Evolutionary conservation across 2,113 vertebrate genomes (phyloP).

Genomic region (Nyctereutes procyonoides): DNA sequence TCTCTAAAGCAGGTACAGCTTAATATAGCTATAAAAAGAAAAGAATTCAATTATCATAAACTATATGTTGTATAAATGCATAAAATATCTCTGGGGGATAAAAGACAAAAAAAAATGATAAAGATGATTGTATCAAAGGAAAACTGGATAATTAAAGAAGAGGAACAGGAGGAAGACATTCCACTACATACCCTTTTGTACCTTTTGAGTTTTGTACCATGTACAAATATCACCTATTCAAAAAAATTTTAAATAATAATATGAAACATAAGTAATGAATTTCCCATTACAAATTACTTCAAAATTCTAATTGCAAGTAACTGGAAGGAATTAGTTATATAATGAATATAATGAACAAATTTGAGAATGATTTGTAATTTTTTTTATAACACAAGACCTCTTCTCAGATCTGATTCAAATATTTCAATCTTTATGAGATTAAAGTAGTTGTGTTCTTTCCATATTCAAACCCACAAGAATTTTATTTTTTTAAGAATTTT

Average conservation of each 20-base stretch:
- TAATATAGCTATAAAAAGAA: conserved; percentile 45
- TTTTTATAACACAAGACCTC: background rate
- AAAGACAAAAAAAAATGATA: background rate
- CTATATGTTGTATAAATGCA: background rate
- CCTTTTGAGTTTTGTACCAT: conserved; percentile 30
- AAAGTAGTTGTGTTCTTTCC: conserved; percentile 26
- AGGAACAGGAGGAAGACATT: conserved; percentile 4
- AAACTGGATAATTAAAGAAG: background rate
- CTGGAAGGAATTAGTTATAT: background rate
- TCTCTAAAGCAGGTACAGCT: conserved; percentile 51
- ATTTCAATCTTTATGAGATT: background rate
- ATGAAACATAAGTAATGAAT: background rate
- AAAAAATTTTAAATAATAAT: background rate
- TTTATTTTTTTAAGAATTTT: conserved; percentile 3
- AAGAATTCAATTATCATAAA: conserved; percentile 24
- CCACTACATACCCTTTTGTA: background rate
- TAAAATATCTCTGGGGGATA: conserved; percentile 1
- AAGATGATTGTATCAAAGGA: background rate
- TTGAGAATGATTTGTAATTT: background rate
- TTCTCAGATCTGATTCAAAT: conserved; percentile 48
- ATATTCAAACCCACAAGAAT: conserved; percentile 26
- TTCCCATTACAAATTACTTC: conserved; percentile 16
- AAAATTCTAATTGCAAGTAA: conserved; percentile 16
- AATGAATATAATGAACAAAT: background rate
- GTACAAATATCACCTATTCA: conserved; percentile 21